Conservation (phyloP, 2,113 vertebrate species). For the Hemichromis elongatus region DNA sequence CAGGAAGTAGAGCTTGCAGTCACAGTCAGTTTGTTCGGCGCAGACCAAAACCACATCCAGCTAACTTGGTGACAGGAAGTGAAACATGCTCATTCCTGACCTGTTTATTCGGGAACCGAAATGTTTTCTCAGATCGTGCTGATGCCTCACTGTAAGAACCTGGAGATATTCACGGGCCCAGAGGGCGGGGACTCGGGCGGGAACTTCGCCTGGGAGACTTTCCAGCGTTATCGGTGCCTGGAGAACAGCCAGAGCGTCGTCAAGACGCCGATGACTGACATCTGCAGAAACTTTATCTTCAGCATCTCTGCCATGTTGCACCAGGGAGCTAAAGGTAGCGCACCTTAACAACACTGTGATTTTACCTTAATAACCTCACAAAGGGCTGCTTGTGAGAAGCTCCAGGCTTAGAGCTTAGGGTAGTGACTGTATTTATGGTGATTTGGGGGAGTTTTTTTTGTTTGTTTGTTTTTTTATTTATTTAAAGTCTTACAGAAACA, state of each 20-base stretch:
- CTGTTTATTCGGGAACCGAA: fast-evolving
- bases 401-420: neutral
- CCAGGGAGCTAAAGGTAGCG: slow-evolving; percentile 82
- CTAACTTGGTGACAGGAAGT: fast-evolving
- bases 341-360: neutral
- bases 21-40: neutral
- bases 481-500: neutral
- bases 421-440: neutral
- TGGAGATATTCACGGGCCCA: slow-evolving; percentile 89
- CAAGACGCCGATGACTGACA: slow-evolving; percentile 89
- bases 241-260: slow-evolving; percentile 91
- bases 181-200: slow-evolving; percentile 78
- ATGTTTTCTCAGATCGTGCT: slow-evolving; percentile 84
- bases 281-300: slow-evolving; percentile 91
- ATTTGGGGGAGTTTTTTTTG: neutral
- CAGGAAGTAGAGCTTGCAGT: neutral
- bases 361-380: neutral
- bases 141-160: slow-evolving; percentile 91
- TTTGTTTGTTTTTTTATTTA: neutral
- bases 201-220: slow-evolving; percentile 87
- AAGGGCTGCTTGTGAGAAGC: neutral
- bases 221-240: slow-evolving; percentile 91
- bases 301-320: slow-evolving; percentile 92
- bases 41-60: neutral
- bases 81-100: neutral